A percentile compares a stretch with the other conserved stretches of the same genome.
phyloP scores from a whole-genome alignment of 2,113 vertebrate genomes.

The Urocolius indicus region DNA sequence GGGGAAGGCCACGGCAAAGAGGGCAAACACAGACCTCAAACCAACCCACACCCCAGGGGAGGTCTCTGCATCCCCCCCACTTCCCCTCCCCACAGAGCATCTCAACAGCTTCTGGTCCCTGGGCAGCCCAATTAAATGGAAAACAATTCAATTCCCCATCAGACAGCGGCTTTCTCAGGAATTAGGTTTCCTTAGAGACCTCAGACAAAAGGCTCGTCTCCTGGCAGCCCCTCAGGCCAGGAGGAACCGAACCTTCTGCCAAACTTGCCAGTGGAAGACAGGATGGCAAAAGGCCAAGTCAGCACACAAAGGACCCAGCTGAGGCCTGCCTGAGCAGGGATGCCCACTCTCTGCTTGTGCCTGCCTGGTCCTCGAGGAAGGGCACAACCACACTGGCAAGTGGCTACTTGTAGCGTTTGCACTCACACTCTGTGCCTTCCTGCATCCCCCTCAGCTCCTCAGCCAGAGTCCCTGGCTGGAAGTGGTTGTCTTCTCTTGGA shows the following conservation, averaged over 20 bases:
- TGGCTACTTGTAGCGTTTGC: neutral
- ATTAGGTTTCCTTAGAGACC: neutral
- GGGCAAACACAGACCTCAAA: neutral
- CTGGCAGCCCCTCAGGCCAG: neutral
- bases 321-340: neutral
- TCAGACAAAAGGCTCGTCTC: neutral
- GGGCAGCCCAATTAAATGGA: neutral
- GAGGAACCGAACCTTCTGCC: neutral
- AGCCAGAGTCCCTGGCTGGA: neutral
- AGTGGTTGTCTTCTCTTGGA: neutral
- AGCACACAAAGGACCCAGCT: fast-evolving
- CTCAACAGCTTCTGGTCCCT: neutral
- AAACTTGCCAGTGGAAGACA: neutral
- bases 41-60: fast-evolving
- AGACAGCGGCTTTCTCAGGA: fast-evolving
- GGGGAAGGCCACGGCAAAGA: neutral
- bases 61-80: neutral
- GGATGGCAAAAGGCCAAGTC: fast-evolving
- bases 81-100: neutral
- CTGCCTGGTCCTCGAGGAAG: neutral
- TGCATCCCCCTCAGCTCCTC: neutral
- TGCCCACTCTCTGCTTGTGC: fast-evolving
- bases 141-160: neutral
- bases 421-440: neutral
- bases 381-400: neutral